Percentiles rank a stretch among this genome's conserved stretches.
phyloP scores from a whole-genome alignment of 2,113 vertebrate species.

The Ceratotherium simum region DNA sequence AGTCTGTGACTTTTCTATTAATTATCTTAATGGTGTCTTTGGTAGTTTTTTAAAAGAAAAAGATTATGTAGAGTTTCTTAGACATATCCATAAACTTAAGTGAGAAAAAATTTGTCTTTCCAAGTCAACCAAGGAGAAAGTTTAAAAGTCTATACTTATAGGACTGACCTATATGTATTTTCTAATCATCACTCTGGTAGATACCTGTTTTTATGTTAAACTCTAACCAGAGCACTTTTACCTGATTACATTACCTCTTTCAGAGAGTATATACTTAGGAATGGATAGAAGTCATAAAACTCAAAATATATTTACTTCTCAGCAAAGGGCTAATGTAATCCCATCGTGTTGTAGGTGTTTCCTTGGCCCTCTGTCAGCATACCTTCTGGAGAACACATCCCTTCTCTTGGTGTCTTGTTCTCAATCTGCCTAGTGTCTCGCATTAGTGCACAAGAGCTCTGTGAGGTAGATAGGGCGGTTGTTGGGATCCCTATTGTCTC shows the following conservation, averaged over 20 bases:
- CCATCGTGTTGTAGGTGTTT: not conserved
- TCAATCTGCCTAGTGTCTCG: not conserved
- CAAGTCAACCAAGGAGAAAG: conserved; percentile 27
- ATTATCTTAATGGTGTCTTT: conserved; percentile 4
- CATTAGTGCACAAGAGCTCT: not conserved
- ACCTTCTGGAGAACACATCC: not conserved
- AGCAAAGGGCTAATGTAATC: not conserved
- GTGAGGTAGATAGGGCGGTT: not conserved
- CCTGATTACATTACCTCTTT: not conserved
- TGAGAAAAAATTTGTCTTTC: not conserved
- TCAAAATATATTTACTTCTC: not conserved
- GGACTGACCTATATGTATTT: not conserved
- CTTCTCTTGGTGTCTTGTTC: not conserved
- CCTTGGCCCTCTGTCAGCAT: not conserved
- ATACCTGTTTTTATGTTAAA: conserved; percentile 28
- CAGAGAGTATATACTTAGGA: not conserved
- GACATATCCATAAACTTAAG: not conserved
- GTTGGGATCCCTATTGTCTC: not conserved
- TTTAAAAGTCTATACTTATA: not conserved
- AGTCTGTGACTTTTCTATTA: not conserved
- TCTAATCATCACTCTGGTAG: not conserved
- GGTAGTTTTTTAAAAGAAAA: not conserved
- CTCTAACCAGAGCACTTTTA: not conserved
- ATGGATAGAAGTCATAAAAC: not conserved
- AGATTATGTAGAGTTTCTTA: not conserved